Conservation (phyloP, 2,888 invertebrate species). For the Heliconius cydno region DNA sequence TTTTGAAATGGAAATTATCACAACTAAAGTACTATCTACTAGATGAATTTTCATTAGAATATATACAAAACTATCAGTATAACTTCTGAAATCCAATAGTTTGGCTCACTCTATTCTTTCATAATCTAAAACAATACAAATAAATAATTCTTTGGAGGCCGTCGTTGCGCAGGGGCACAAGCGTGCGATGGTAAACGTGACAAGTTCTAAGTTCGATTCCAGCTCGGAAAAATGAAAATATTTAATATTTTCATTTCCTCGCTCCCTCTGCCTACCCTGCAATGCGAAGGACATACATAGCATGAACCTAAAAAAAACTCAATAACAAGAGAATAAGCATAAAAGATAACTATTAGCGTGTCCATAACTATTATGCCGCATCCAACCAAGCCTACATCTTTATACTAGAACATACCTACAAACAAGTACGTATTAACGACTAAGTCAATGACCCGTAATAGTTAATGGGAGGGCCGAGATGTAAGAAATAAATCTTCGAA, state of each 20-base stretch:
- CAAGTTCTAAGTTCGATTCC: too few species aligned
- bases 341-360: background rate
- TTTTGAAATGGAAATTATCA: too few species aligned
- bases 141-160: background rate
- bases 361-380: constrained; percentile 39
- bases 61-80: too few species aligned
- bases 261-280: too few species aligned
- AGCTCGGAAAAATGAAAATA: too few species aligned
- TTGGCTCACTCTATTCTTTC: background rate
- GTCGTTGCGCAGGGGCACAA: too few species aligned
- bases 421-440: constrained; percentile 37
- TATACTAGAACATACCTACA: constrained; percentile 1
- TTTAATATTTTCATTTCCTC: too few species aligned
- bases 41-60: too few species aligned
- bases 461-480: constrained; percentile 23
- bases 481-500: constrained; percentile 30
- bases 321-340: background rate
- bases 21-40: too few species aligned
- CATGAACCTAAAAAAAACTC: background rate
- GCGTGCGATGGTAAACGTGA: too few species aligned
- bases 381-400: constrained; percentile 33
- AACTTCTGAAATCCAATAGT: too few species aligned
- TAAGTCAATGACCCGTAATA: constrained; percentile 44
- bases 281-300: too few species aligned
- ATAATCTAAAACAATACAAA: background rate